Evolutionary conservation across 1,140 invertebrate genomes (phyloP).

Genomic region (Pogonognathellus flavescens): DNA sequence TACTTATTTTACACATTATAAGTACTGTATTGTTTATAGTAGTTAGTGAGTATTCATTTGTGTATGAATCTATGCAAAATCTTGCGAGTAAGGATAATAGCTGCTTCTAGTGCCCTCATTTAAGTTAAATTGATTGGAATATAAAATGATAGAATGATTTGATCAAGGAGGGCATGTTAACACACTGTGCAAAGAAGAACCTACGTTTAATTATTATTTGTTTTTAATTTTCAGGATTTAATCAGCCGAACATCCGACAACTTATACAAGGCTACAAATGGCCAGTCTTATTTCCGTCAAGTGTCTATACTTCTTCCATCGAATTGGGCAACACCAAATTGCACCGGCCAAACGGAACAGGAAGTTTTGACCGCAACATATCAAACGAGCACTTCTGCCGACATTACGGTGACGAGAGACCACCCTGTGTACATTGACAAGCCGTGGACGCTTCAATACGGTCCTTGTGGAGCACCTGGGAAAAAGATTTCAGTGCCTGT

Average conservation of each 20-base stretch:
- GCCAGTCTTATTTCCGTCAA: slow-evolving; percentile 65
- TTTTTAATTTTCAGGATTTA: slow-evolving; percentile 62
- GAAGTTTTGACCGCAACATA: slow-evolving; percentile 64
- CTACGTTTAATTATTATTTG: slow-evolving; percentile 20
- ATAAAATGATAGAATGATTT: too few species aligned
- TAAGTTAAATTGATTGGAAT: slow-evolving; percentile 2
- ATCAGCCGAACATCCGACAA: slow-evolving; percentile 65
- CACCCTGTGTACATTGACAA: slow-evolving; percentile 66
- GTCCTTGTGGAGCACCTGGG: slow-evolving; percentile 65
- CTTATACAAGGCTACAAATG: slow-evolving; percentile 63
- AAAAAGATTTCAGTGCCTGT: slow-evolving; percentile 65
- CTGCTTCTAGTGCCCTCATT: neutral
- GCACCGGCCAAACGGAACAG: slow-evolving; percentile 57
- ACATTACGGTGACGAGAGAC: slow-evolving; percentile 63
- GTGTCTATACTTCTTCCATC: slow-evolving; percentile 63
- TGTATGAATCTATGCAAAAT: neutral
- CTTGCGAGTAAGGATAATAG: neutral
- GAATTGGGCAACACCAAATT: slow-evolving; percentile 65
- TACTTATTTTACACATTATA: too few species aligned
- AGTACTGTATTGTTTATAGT: too few species aligned
- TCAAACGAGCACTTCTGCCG: slow-evolving; percentile 59
- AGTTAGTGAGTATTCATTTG: too few species aligned
- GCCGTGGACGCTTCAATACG: slow-evolving; percentile 66
- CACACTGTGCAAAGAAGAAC: too few species aligned
- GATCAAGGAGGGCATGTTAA: too few species aligned